Evolutionary conservation across 2,113 vertebrate genomes (phyloP).

Genomic region (Centropus unirufus): DNA sequence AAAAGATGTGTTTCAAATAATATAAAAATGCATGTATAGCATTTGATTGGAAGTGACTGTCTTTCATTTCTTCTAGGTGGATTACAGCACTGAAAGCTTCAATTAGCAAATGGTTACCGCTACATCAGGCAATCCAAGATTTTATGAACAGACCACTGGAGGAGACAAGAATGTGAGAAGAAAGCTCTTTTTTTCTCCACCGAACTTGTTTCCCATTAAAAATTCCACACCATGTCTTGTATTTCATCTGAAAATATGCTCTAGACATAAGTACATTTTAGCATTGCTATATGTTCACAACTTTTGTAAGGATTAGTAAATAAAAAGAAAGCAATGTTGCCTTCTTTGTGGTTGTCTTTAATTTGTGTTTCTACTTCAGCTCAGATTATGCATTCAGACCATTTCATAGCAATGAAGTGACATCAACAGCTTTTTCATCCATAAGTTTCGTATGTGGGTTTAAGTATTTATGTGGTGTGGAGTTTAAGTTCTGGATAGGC

Average conservation of each 20-base stretch:
- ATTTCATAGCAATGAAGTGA: background rate
- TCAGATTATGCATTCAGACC: background rate
- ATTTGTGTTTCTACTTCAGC: background rate
- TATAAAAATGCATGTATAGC: background rate
- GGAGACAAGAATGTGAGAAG: slow-evolving; percentile 86
- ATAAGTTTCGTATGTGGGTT: background rate
- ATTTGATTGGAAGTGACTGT: background rate
- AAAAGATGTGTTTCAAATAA: background rate
- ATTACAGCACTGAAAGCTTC: slow-evolving; percentile 86
- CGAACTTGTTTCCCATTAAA: background rate
- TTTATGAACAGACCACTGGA: slow-evolving; percentile 84
- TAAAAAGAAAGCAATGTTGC: background rate
- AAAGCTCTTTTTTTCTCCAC: background rate
- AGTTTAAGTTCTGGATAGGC: background rate
- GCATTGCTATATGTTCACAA: background rate
- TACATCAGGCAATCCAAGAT: slow-evolving; percentile 87
- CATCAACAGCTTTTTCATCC: background rate
- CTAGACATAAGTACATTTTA: background rate
- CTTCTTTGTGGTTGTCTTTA: background rate
- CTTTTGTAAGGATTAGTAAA: slow-evolving; percentile 42
- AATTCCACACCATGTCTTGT: background rate
- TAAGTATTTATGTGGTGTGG: background rate
- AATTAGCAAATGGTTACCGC: slow-evolving; percentile 88
- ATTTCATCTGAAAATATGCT: background rate
- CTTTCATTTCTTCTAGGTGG: slow-evolving; percentile 81